These are phyloP conservation scores for Graptemys geographica DNA, from an alignment of 2,797 vertebrate genomes.

Conservation along the genomic window DNA sequence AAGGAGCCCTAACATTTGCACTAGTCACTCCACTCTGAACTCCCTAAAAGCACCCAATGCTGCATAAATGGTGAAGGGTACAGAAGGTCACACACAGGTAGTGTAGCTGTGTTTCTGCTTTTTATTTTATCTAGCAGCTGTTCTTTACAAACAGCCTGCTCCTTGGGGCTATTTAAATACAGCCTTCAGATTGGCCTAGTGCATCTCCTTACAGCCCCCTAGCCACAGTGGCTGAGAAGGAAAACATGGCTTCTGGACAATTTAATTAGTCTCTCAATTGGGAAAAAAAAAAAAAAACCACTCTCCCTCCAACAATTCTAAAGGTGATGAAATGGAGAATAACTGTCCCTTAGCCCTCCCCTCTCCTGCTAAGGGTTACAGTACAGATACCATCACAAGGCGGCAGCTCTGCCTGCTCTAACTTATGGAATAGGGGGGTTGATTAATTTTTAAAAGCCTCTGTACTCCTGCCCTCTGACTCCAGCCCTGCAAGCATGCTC, in stretches of 20 bases:
- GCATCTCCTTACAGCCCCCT: not conserved
- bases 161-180: not conserved
- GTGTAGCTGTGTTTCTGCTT: not conserved
- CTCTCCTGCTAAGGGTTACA: not conserved
- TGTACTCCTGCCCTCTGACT: not conserved
- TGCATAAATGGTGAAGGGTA: not conserved
- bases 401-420: not conserved
- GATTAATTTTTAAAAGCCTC: not conserved
- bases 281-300: not conserved
- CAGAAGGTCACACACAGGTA: not conserved
- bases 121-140: not conserved
- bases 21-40: not conserved
- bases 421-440: fast-evolving
- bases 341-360: not conserved
- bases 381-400: not conserved
- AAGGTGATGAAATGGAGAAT: not conserved
- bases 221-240: not conserved
- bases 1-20: not conserved
- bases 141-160: not conserved
- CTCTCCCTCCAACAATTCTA: not conserved
- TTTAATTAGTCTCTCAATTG: not conserved
- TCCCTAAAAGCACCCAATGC: not conserved
- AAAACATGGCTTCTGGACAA: not conserved
- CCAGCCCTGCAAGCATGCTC: not conserved
- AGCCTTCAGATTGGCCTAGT: not conserved